These are phyloP conservation scores for Gryllus longicercus DNA, from an alignment of 2,888 invertebrate species.

Conservation along the genomic window DNA sequence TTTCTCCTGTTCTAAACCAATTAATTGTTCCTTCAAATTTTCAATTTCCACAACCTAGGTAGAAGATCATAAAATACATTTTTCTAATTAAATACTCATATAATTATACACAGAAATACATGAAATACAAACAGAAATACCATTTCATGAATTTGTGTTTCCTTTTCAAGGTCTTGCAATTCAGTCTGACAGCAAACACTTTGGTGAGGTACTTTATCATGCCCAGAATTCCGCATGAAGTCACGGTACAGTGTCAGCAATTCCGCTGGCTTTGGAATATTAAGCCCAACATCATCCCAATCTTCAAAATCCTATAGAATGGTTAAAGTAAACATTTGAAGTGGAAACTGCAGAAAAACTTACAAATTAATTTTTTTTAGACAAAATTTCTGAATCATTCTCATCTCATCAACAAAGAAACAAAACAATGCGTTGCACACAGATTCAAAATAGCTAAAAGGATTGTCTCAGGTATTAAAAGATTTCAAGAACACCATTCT, in stretches of 20 bases:
- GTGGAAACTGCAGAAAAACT: conserved; percentile 19
- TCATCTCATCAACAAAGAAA: no score
- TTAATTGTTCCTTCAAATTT: conserved; percentile 54
- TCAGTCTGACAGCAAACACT: conserved; percentile 53
- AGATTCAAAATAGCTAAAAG: no score
- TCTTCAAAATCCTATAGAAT: conserved; percentile 74
- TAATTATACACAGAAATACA: conserved; percentile 26
- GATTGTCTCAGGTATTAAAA: no score
- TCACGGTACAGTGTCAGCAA: conserved; percentile 67
- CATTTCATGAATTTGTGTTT: conserved; percentile 42
- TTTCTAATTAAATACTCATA: neutral
- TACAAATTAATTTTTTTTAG: conserved; percentile 24
- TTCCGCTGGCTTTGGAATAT: conserved; percentile 76
- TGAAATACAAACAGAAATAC: conserved; percentile 36
- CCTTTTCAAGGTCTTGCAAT: conserved; percentile 42
- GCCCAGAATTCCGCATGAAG: conserved; percentile 48
- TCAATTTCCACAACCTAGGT: conserved; percentile 57
- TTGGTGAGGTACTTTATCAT: conserved; percentile 50
- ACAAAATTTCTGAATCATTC: conserved; percentile 19
- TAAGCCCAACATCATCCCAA: conserved; percentile 88
- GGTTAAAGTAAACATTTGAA: no score
- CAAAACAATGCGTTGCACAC: no score
- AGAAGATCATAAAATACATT: conserved; percentile 23
- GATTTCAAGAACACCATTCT: no score
- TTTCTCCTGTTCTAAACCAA: conserved; percentile 57